A percentile compares a stretch with the other conserved stretches of the same genome.
These are phyloP conservation scores for Brachionus manjavacas DNA, from an alignment of 1,140 invertebrate genomes.

Conservation along the genomic window DNA sequence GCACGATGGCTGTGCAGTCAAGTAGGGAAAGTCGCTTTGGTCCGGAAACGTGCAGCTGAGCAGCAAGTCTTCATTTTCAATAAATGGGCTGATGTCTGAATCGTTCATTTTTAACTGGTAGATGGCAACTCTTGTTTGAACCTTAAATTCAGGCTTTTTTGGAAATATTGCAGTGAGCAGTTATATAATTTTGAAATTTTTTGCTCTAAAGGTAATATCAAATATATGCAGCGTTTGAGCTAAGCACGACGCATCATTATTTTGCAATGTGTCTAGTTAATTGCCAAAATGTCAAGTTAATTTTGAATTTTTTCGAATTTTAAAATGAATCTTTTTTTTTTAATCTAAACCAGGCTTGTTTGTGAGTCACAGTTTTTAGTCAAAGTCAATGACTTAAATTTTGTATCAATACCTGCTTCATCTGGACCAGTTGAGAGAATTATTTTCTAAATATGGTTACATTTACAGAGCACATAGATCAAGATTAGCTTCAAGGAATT, in stretches of 20 bases:
- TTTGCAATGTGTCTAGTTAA: neutral
- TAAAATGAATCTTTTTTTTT: too few species aligned
- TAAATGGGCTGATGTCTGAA: neutral
- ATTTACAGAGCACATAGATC: too few species aligned
- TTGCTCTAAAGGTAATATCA: neutral
- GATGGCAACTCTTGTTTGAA: neutral
- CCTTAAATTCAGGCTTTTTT: neutral
- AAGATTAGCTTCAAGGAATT: too few species aligned
- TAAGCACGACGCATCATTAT: neutral
- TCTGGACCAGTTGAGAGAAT: too few species aligned
- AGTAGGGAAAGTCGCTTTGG: neutral
- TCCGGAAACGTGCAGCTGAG: neutral
- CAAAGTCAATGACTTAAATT: too few species aligned
- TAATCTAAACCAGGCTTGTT: too few species aligned
- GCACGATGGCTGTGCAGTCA: neutral
- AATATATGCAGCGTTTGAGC: neutral
- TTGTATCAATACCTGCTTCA: too few species aligned
- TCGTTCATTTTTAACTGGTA: neutral
- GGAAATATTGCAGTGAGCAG: neutral
- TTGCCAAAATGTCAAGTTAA: neutral
- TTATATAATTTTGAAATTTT: neutral
- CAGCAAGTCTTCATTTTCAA: constrained; percentile 11
- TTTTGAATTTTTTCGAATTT: too few species aligned
- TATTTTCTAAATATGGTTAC: too few species aligned
- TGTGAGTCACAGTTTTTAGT: too few species aligned